Percentiles rank a stretch among this genome's conserved stretches.
These are phyloP conservation scores for Acronicta alni DNA, from an alignment of 2,888 invertebrate species.

Conservation along the genomic window DNA sequence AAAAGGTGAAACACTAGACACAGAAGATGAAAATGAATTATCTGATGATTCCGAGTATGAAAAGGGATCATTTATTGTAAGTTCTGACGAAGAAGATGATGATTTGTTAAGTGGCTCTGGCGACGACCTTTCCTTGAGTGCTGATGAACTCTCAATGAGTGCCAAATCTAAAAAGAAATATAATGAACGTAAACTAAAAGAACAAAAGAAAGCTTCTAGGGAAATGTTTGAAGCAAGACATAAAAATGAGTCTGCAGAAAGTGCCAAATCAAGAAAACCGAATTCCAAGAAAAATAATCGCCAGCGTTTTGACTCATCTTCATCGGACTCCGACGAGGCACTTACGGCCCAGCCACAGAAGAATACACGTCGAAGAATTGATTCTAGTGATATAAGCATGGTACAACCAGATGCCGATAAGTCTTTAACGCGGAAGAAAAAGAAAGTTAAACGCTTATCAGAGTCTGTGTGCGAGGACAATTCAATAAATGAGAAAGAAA, in stretches of 20 bases:
- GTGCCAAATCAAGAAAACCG: slow-evolving; percentile 56
- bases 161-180: slow-evolving; percentile 82
- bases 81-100: slow-evolving; percentile 83
- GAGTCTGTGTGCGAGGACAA: slow-evolving; percentile 66
- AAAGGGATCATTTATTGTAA: slow-evolving; percentile 88
- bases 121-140: slow-evolving; percentile 81
- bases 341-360: slow-evolving; percentile 60
- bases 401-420: slow-evolving; percentile 51
- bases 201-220: slow-evolving; percentile 81
- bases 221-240: slow-evolving; percentile 85
- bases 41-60: slow-evolving; percentile 84
- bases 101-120: slow-evolving; percentile 81
- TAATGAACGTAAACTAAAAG: slow-evolving; percentile 78
- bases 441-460: slow-evolving; percentile 63
- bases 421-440: slow-evolving; percentile 56
- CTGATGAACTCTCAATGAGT: slow-evolving; percentile 81
- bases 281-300: slow-evolving; percentile 66
- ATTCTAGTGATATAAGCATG: slow-evolving; percentile 69
- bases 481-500: slow-evolving; percentile 75
- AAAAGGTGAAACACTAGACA: slow-evolving; percentile 87
- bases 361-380: slow-evolving; percentile 72
- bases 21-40: slow-evolving; percentile 74
- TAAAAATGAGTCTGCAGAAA: slow-evolving; percentile 64
- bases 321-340: slow-evolving; percentile 70
- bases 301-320: slow-evolving; percentile 67